These are phyloP conservation scores for Pseudolaguvia tuberculata DNA, from an alignment of 2,113 vertebrate genomes.

Conservation along the genomic window DNA sequence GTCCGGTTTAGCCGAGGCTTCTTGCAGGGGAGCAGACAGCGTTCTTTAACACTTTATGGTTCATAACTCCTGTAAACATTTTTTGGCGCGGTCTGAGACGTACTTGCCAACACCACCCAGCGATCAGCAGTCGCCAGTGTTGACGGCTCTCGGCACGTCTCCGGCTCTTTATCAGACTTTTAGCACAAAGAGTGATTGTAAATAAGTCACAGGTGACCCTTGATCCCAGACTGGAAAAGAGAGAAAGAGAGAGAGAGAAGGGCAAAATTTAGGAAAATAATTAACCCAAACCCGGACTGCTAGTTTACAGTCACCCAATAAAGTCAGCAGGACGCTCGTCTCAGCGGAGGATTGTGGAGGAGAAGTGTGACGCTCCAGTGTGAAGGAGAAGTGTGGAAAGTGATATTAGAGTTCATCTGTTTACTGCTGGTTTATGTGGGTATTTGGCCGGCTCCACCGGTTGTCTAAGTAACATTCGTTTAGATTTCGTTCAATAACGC, in stretches of 20 bases:
- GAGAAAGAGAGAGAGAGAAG: conserved; percentile 25
- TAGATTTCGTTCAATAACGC: not conserved
- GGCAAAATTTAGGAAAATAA: conserved; percentile 56
- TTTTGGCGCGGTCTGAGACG: conserved; percentile 36
- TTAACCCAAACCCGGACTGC: conserved; percentile 57
- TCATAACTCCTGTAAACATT: conserved; percentile 44
- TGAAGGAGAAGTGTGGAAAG: conserved; percentile 13
- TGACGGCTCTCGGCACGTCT: conserved; percentile 26
- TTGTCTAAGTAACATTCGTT: not conserved
- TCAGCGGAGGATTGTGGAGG: no score
- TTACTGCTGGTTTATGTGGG: conserved; percentile 17
- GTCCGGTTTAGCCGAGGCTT: conserved; percentile 27
- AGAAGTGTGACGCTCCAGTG: no score
- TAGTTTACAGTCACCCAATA: conserved; percentile 54
- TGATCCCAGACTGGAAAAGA: conserved; percentile 43
- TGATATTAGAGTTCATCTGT: conserved; percentile 35
- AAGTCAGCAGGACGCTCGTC: conserved; percentile 52
- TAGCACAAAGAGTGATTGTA: conserved; percentile 42
- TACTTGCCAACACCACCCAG: conserved; percentile 14
- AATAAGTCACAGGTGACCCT: conserved; percentile 46
- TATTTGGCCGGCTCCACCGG: not conserved
- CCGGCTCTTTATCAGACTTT: conserved; percentile 34
- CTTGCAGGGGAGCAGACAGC: conserved; percentile 41
- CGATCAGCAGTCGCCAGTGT: conserved; percentile 28
- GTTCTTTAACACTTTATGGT: conserved; percentile 49